Evolutionary conservation across 2,797 vertebrate genomes (phyloP), one percentile per base, ranked within the genome.

Genomic region (Bryconaethiops microstoma): DNA sequence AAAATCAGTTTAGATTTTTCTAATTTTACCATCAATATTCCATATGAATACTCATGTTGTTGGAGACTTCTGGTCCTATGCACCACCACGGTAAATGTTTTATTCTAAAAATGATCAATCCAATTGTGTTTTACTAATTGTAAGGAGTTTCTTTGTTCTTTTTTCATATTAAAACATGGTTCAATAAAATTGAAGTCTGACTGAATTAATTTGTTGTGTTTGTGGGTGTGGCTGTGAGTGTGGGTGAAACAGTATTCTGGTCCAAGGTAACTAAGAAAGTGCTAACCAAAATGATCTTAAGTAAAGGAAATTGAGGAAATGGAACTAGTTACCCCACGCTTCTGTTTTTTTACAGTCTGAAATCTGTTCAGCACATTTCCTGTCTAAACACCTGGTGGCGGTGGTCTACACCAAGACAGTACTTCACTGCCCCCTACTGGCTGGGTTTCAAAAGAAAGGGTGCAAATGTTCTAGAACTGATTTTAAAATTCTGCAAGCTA

Each of bases 381-480:
- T 29, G 23, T 63, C 1, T 16, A 21, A 12, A 55, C 50, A 68
- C 14, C n/a, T 17, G 50, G 13, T 45, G 39, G 13, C 25, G 60
- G 59, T 13, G 21, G 23, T 9, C 7, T 19, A 7, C 7, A 62
- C 12, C 23, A 40, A 42, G 4, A 10, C 19, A 39, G 39, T 29
- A 3, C 65, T 69, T 55, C 48, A 48, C 54, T 59, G 76, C 64
- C 52, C 64, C 64, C 76, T 77, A 35, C 42, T 35, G 65, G 23
- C 42, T 12, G 8, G 54, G 7, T 19, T 54, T 52, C 9, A 25
- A 14, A 10, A 50, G 9, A 50, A 50, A 13, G 48, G 48, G 12
- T 50, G 12, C 48, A 1, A 50, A 42, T n/a, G n/a, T 4, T 42
- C 40, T 42, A 4, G 40, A 42, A 42, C 40, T 42, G 40, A 42